Evolutionary conservation across 2,888 invertebrate genomes (phyloP).

Genomic region (Fragum fragum): DNA sequence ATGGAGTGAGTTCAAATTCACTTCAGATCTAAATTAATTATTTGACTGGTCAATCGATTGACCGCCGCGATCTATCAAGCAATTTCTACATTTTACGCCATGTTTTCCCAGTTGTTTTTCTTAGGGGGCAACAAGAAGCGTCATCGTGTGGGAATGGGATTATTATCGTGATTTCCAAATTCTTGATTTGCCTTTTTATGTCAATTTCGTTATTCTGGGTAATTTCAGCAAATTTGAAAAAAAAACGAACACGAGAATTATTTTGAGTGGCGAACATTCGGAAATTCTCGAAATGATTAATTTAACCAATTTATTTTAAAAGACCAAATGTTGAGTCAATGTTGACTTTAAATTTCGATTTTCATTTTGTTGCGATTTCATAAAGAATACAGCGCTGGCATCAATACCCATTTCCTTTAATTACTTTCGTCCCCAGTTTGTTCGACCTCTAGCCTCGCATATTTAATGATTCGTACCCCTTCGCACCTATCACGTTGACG

Average conservation of each 20-base stretch:
- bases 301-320: not conserved
- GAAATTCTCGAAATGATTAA: not conserved
- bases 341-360: constrained; percentile 22
- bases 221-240: too few relatives aligned
- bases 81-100: not conserved
- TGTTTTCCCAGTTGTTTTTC: not conserved
- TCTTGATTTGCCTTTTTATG: too few relatives aligned
- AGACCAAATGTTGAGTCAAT: constrained; percentile 24
- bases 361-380: constrained; percentile 18
- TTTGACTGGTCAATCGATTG: too few relatives aligned
- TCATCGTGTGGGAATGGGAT: too few relatives aligned
- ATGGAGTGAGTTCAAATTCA: too few relatives aligned
- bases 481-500: too few relatives aligned
- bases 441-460: constrained; percentile 25
- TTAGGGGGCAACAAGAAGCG: too few relatives aligned
- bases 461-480: constrained; percentile 6
- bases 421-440: constrained; percentile 21
- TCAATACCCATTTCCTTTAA: constrained; percentile 10
- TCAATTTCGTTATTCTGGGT: too few relatives aligned
- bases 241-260: not conserved
- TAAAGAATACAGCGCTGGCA: constrained; percentile 15
- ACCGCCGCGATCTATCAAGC: too few relatives aligned
- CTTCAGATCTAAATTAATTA: too few relatives aligned
- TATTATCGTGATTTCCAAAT: too few relatives aligned
- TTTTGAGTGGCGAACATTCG: not conserved